These are phyloP conservation scores for Hydrocynus forskahlii DNA, from an alignment of 2,797 vertebrate species.

Conservation along the genomic window DNA sequence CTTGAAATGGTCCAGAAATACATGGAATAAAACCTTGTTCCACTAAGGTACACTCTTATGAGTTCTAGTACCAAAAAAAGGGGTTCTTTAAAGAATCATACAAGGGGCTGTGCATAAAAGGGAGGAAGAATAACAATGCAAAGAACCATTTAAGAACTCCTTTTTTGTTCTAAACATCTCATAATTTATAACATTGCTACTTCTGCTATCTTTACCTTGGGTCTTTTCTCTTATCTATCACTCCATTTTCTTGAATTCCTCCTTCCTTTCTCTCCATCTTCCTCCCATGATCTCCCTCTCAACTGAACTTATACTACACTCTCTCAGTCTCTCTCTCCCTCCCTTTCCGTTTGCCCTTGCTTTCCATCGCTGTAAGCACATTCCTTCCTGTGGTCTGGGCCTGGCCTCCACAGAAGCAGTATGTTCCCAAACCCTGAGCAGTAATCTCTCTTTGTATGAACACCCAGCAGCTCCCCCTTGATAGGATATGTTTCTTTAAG, in stretches of 20 bases:
- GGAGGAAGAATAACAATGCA: no score
- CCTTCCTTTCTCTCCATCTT: neutral
- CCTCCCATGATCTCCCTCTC: neutral
- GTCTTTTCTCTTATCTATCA: no score
- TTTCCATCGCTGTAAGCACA: slow-evolving; percentile 78
- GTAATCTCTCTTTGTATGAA: slow-evolving; percentile 24
- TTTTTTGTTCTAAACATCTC: no score
- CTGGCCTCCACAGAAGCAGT: slow-evolving; percentile 66
- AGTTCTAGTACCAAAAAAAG: no score
- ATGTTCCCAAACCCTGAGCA: slow-evolving; percentile 65
- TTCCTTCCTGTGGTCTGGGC: slow-evolving; percentile 71
- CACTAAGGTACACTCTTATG: no score
- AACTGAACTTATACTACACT: neutral
- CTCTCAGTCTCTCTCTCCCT: slow-evolving; percentile 20
- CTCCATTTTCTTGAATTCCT: neutral
- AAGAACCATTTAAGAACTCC: no score
- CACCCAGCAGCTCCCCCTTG: neutral
- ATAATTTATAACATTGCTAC: no score
- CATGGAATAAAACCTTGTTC: no score
- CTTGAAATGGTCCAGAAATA: no score
- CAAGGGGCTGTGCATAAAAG: no score
- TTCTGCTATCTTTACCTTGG: no score
- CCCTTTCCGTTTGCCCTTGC: slow-evolving; percentile 48
- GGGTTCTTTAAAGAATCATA: no score
- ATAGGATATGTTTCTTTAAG: slow-evolving; percentile 19